Base-by-base conservation (phyloP, 2,113 vertebrate species). In the Calidris pygmaea region DNA sequence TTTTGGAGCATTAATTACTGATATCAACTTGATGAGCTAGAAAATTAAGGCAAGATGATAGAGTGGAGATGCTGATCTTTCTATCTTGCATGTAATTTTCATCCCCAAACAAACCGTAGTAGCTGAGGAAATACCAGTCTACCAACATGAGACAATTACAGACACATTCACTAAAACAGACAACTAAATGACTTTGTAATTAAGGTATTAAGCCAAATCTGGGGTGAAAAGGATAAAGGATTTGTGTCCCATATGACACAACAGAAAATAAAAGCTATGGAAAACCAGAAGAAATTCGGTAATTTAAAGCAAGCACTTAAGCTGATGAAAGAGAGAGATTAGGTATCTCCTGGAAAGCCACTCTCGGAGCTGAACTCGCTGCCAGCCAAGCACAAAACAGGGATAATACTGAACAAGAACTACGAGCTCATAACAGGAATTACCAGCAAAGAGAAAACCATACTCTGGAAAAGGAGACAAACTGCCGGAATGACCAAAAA, bases 21-120 rank as follows among this genome's bases (percentile, higher is more conserved):
- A 71, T 87, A 93, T 70, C 43, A 90, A 86, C 83, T 89, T 89
- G 91, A 90, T 84, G 43, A 92, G 91, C 10, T 0, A 89, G 94
- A 92, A 96, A 96, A 95, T 86, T 66, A 95, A 92, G 60, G 76
- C 68, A 75, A 96, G 83, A 95, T 90, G 87, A 89, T 29, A 86
- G 83, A 93, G 45, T 26, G 34, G 67, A 95, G 89, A 84, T 77
- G 76, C 89, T 68, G 77, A 71, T 92, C 79, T 80, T 95, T 92
- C 83, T 90, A 80, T 89, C 77, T 84, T 66, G 68, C 86, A 63
- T 92, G 55, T 84, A 74, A 87, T 93, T 90, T 93, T 95, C 91
- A 95, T 84, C 76, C 79, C 93, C 80, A 95, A 91, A 93, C 90
- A 95, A 95, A 96, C 73, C 43, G 65, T 47, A 71, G 73, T 80